Evolutionary conservation across 2,797 vertebrate species (phyloP), one percentile per base, ranked within the genome.

Genomic region (Aldrovandia affinis): DNA sequence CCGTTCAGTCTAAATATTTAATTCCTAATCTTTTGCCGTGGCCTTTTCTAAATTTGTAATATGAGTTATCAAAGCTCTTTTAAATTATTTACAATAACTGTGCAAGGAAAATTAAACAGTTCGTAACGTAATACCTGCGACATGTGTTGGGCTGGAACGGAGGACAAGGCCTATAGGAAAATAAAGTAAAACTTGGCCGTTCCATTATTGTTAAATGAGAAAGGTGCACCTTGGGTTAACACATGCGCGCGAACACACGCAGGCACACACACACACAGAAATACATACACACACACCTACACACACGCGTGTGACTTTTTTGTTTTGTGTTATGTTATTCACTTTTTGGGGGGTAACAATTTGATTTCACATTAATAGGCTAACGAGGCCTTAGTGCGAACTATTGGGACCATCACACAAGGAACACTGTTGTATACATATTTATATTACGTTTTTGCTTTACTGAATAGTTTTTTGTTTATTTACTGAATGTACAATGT

Each of bases 51-150:
- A 96, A 97, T 95, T 92, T 94, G 97, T 97, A 98, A 98, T 94
- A 94, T 92, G 96, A 99, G 97, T 95, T 95, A 96, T 97, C 95
- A 96, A 95, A 94, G 95, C 92, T 89, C 89, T 86, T 92, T 85
- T 99, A 91, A 98, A 98, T 98, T 96, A 98, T 98, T 97, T 94
- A 98, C 94, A 92, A 90, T 87, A 84, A 83, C 91, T 95, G 95
- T 96, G 96, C 94, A 90, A 92, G 90, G 89, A 90, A 94, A 96
- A 96, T 92, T 90, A 95, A 90, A 89, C 89, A 91, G 90, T 88
- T 91, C 85, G 95, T 93, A 96, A 97, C 94, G 95, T 93, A 95
- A 97, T 88, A 89, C 91, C 73, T 89, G 42, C 63, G 92, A 91
- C 92, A 92, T 94, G 92, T 93, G 92, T 90, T 81, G 70, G 63